Evolutionary conservation across 2,888 invertebrate genomes (phyloP).

Genomic region (Cremastobaeus sp.): DNA sequence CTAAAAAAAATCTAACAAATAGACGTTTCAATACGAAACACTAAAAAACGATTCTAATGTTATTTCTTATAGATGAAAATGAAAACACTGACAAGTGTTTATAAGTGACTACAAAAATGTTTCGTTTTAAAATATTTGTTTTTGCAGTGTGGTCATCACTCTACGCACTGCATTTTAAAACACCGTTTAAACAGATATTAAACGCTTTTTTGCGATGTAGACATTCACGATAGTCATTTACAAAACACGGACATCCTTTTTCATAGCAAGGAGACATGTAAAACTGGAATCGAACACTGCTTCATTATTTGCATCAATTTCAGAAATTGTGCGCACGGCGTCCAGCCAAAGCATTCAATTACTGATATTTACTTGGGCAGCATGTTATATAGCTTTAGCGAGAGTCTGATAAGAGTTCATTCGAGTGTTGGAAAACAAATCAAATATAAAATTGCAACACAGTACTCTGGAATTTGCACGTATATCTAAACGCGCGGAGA

Average conservation of each 20-base stretch:
- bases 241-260: too few relatives aligned
- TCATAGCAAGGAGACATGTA: too few relatives aligned
- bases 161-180: too few relatives aligned
- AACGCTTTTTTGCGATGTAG: neutral
- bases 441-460: slow-evolving; percentile 46
- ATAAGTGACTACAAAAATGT: too few relatives aligned
- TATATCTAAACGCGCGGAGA: slow-evolving; percentile 30
- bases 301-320: slow-evolving; percentile 37
- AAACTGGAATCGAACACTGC: neutral
- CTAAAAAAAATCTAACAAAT: too few relatives aligned
- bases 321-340: slow-evolving; percentile 6
- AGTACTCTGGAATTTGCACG: slow-evolving; percentile 26
- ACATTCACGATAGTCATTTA: too few relatives aligned
- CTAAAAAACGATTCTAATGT: too few relatives aligned
- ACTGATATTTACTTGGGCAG: slow-evolving; percentile 42
- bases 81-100: too few relatives aligned
- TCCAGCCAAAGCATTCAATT: slow-evolving; percentile 20
- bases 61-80: too few relatives aligned
- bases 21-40: too few relatives aligned
- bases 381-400: slow-evolving; percentile 25
- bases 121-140: too few relatives aligned
- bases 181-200: neutral
- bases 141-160: too few relatives aligned
- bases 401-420: slow-evolving; percentile 44
- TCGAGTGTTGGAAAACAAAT: slow-evolving; percentile 49